Evolutionary conservation across 2,888 invertebrate genomes (phyloP).

Genomic region (Beris chalybata): DNA sequence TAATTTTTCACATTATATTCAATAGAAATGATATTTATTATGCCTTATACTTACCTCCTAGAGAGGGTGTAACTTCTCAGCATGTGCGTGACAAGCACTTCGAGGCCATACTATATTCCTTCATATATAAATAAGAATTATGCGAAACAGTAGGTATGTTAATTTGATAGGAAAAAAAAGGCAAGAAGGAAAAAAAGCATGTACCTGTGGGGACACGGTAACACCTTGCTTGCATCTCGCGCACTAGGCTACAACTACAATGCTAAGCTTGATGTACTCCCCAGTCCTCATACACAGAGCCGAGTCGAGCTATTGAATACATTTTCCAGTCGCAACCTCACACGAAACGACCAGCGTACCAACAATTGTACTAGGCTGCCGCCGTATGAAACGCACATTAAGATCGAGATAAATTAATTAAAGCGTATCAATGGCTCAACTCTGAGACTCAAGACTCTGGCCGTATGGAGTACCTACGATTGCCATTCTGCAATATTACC

Average conservation of each 20-base stretch:
- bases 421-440: constrained; percentile 36
- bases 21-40: too few relatives aligned
- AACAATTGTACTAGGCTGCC: constrained; percentile 19
- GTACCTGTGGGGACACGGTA: background rate
- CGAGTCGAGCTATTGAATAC: constrained; percentile 17
- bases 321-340: constrained; percentile 15
- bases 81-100: constrained; percentile 25
- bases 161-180: background rate
- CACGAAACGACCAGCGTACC: constrained; percentile 20
- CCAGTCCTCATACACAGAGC: too few relatives aligned
- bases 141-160: constrained; percentile 14
- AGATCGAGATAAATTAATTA: constrained; percentile 40
- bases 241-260: too few relatives aligned
- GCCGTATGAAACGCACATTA: constrained; percentile 35
- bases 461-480: background rate
- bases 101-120: constrained; percentile 12
- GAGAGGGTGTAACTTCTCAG: background rate
- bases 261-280: too few relatives aligned
- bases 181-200: background rate
- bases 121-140: constrained; percentile 19
- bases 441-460: constrained; percentile 5
- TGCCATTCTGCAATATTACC: constrained; percentile 23
- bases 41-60: too few relatives aligned
- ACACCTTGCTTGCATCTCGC: background rate
- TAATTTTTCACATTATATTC: too few relatives aligned